Evolutionary conservation across 2,797 vertebrate genomes (phyloP).

Genomic region (Sebastes jordani): DNA sequence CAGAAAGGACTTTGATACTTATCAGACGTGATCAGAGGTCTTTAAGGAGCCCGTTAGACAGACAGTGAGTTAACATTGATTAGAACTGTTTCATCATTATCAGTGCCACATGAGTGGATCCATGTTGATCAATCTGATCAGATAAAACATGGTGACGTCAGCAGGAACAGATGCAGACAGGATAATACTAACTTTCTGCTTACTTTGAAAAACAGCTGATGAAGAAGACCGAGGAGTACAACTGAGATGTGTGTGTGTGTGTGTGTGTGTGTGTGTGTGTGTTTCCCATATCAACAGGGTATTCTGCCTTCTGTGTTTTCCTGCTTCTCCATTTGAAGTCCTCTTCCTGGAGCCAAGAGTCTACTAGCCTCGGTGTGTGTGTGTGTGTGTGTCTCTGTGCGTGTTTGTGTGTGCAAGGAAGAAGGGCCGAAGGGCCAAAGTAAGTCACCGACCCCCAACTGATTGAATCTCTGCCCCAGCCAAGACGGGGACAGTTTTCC

Average conservation of each 20-base stretch:
- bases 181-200: slow-evolving; percentile 35
- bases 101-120: slow-evolving; percentile 46
- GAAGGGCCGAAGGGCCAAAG: slow-evolving; percentile 72
- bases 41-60: slow-evolving; percentile 4
- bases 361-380: slow-evolving; percentile 27
- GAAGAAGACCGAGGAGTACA: slow-evolving; percentile 1
- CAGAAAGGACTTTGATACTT: not conserved
- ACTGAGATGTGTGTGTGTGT: slow-evolving; percentile 35
- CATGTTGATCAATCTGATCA: slow-evolving; percentile 53
- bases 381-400: slow-evolving; percentile 24
- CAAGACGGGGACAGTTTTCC: slow-evolving; percentile 78
- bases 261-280: slow-evolving; percentile 24
- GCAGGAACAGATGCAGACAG: slow-evolving; percentile 27
- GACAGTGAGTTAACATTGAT: slow-evolving; percentile 55
- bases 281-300: slow-evolving; percentile 33
- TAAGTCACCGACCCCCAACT: slow-evolving; percentile 73
- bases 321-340: slow-evolving; percentile 73
- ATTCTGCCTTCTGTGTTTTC: slow-evolving; percentile 62
- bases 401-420: slow-evolving; percentile 68
- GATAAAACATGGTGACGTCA: slow-evolving; percentile 46
- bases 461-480: slow-evolving; percentile 69
- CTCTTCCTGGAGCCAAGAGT: slow-evolving; percentile 84
- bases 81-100: slow-evolving; percentile 49
- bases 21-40: not conserved
- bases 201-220: slow-evolving; percentile 26